phyloP scores from a whole-genome alignment of 1,140 invertebrate genomes.

The Zelostemma sp. region DNA sequence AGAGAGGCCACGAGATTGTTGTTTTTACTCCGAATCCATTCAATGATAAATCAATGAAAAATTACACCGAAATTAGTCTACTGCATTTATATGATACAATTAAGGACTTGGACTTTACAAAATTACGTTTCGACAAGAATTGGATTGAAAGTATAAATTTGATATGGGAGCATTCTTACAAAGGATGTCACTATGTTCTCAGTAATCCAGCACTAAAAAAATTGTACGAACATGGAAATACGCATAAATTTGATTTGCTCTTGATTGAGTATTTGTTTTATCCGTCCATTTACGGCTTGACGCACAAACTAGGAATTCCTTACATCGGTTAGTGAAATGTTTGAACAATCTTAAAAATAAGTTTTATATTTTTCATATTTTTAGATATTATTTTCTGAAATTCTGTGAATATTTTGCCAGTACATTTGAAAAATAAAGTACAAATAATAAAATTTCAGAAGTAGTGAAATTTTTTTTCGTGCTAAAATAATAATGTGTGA shows the following conservation, averaged over 20 bases:
- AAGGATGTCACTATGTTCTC: conserved; percentile 7
- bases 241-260: conserved; percentile 46
- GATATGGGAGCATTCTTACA: not conserved
- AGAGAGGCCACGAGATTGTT: conserved; percentile 67
- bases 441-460: no score
- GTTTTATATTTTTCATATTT: conserved; percentile 5
- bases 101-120: not conserved
- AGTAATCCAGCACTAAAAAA: conserved; percentile 32
- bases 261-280: conserved; percentile 29
- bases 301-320: conserved; percentile 43
- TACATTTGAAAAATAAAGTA: no score
- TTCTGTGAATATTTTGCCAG: no score
- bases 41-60: conserved; percentile 41
- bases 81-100: not conserved
- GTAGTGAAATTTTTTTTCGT: no score
- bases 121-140: not conserved
- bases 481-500: no score
- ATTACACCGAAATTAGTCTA: conserved; percentile 47
- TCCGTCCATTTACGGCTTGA: conserved; percentile 18
- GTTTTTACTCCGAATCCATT: conserved; percentile 59
- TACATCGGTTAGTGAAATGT: conserved; percentile 42
- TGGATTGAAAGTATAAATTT: not conserved
- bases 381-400: not conserved
- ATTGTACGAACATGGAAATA: conserved; percentile 33
- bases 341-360: not conserved